Evolutionary conservation across 2,888 invertebrate genomes (phyloP).

Genomic region (Metopia argyrocephala): DNA sequence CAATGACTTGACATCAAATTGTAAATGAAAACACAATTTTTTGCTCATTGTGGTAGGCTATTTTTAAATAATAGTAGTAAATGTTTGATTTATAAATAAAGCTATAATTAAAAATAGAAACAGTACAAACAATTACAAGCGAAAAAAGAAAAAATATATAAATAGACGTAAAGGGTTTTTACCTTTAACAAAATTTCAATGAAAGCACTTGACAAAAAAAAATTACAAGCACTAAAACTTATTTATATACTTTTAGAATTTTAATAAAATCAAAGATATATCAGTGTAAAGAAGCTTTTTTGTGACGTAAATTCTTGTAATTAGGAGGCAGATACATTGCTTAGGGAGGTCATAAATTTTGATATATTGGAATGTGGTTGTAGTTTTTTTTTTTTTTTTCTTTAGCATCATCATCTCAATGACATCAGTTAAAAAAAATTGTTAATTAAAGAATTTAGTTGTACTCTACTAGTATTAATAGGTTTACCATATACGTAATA

Average conservation of each 20-base stretch:
- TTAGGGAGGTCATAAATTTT: conserved; percentile 20
- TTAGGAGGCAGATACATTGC: conserved; percentile 1
- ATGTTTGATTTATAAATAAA: conserved; percentile 31
- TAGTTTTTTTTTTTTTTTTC: neutral
- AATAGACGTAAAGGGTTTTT: conserved; percentile 36
- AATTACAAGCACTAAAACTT: neutral
- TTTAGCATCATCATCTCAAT: too few relatives aligned
- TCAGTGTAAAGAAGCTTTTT: neutral
- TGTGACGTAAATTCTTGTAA: neutral
- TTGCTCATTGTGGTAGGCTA: conserved; percentile 16
- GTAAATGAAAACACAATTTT: conserved; percentile 49
- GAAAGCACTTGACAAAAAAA: neutral
- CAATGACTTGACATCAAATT: conserved; percentile 51
- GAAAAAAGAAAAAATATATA: neutral
- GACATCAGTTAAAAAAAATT: too few relatives aligned
- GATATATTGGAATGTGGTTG: too few relatives aligned
- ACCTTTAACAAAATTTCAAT: conserved; percentile 36
- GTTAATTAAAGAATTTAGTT: neutral
- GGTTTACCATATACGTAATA: too few relatives aligned
- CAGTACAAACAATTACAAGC: neutral
- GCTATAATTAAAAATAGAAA: conserved; percentile 21
- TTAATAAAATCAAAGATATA: too few relatives aligned
- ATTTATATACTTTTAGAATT: neutral
- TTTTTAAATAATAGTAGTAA: conserved; percentile 43
- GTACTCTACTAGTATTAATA: too few relatives aligned